phyloP scores from a whole-genome alignment of 2,113 vertebrate species.

The Hyperoodon ampullatus region DNA sequence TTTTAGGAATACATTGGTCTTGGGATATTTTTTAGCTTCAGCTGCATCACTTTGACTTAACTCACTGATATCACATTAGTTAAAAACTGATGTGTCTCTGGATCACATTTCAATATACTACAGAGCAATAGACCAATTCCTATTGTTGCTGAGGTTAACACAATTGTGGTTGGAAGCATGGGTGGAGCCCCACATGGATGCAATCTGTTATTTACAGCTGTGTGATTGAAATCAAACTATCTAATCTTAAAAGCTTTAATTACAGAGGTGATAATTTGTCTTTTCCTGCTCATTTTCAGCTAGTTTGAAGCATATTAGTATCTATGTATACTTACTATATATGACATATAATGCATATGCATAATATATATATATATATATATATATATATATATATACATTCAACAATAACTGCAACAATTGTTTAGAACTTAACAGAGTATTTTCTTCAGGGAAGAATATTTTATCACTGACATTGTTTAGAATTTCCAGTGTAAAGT shows the following conservation, averaged over 20 bases:
- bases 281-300: slow-evolving; percentile 50
- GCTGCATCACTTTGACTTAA: neutral
- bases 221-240: neutral
- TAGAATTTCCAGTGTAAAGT: neutral
- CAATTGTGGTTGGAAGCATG: neutral
- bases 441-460: neutral
- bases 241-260: slow-evolving; percentile 9
- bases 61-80: neutral
- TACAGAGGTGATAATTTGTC: neutral
- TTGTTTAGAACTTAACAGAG: neutral
- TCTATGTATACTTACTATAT: neutral
- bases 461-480: neutral
- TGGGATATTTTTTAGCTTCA: neutral
- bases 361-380: neutral
- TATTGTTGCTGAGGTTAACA: neutral
- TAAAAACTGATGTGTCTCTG: neutral
- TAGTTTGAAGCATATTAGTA: neutral
- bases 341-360: neutral
- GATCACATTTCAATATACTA: neutral
- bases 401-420: neutral
- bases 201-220: slow-evolving; percentile 44
- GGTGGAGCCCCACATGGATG: neutral
- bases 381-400: neutral
- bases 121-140: neutral
- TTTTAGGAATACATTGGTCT: neutral